Evolutionary conservation across 2,113 vertebrate genomes (phyloP), one percentile per base, ranked within the genome.

Genomic region (Rhadina sibilatrix): DNA sequence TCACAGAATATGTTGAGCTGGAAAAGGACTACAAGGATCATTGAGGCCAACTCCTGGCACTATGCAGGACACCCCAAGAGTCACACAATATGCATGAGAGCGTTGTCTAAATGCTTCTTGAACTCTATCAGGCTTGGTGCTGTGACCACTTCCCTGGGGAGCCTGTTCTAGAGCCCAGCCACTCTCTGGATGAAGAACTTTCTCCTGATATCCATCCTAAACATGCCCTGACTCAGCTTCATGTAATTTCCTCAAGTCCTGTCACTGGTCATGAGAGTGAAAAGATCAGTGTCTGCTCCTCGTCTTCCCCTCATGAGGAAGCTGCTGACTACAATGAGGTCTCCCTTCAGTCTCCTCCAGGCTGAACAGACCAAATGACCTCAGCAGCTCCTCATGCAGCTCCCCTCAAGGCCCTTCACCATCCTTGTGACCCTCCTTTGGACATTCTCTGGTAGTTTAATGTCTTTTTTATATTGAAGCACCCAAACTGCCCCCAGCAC

Each of bases 371-470:
- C 16, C 30, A 30, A 59, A 25, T 11, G 44, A 20, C 21, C 9
- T 66, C 31, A 42, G 10, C 2, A 2, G 1, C 52, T 76, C 30
- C 61, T 35, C 35, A 17, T 1, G 2, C 1, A 0, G 8, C 20
- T 57, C 50, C 35, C 25, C 44, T 50, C 42, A 7, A 66, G 25
- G 9, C 3, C 44, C 1, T 16, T 42, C 52, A 24, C 9, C 35
- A 66, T 57, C 24, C 3, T 35, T 0, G 1, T 20, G 8, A 2
- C 24, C 5, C 4, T 50, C 44, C 70, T 31, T 11, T 30, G 35
- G 35, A 49, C 10, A 9, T 5, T 30, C 12, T 57, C 35, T 30
- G 5, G 9, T 2, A 35, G 8, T 4, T 50, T 4, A 57, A 42
- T 16, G 11, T 4, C 8, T 4, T 49, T 57, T 3, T 49, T 35